Evolutionary conservation across 2,888 invertebrate species (phyloP).

Genomic region (Glaucopsyche alexis): DNA sequence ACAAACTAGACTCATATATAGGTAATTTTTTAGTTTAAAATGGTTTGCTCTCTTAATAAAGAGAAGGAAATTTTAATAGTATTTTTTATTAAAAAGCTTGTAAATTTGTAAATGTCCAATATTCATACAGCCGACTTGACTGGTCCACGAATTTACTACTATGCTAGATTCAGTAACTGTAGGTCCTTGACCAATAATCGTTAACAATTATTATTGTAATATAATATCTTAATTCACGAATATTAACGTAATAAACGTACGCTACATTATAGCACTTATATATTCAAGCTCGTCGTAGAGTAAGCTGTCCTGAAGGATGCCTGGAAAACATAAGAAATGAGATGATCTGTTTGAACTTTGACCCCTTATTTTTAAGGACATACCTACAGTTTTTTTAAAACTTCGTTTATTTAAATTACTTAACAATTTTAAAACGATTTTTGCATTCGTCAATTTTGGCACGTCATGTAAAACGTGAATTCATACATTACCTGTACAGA

Average conservation of each 20-base stretch:
- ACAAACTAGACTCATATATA: neutral
- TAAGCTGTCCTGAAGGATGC: neutral
- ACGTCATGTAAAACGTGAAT: neutral
- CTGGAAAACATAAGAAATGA: neutral
- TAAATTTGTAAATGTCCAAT: neutral
- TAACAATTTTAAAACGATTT: neutral
- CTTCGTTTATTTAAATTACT: too few relatives aligned
- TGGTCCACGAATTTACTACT: constrained; percentile 39
- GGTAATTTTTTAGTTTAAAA: neutral
- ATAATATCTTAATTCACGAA: constrained; percentile 63
- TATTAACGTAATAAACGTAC: constrained; percentile 52
- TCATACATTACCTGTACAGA: too few relatives aligned
- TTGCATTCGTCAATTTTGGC: neutral
- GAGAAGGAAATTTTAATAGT: too few relatives aligned
- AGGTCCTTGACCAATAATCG: constrained; percentile 74
- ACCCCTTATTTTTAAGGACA: too few relatives aligned
- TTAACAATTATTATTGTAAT: constrained; percentile 49
- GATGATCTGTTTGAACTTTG: too few relatives aligned
- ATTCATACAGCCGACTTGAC: constrained; percentile 27
- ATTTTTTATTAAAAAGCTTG: too few relatives aligned
- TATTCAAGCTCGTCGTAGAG: neutral
- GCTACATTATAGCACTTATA: constrained; percentile 52
- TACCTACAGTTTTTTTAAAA: too few relatives aligned
- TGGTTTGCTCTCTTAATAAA: neutral
- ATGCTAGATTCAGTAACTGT: constrained; percentile 67